Base-by-base conservation (phyloP, 2,113 vertebrate genomes). In the Marcusenius ussheri region DNA sequence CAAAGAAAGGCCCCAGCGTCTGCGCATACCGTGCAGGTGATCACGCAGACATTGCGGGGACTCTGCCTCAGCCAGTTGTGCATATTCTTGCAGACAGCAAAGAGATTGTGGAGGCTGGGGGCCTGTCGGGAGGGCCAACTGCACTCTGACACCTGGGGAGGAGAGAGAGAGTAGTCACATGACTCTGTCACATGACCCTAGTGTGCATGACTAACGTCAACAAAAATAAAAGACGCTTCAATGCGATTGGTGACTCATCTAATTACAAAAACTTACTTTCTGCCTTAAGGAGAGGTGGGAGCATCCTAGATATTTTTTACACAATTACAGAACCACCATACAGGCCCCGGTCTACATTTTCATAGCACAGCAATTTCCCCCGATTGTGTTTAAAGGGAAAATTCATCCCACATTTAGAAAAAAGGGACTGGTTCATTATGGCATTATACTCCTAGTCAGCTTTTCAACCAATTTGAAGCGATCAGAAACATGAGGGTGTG, bases 31-130 rank as follows among this genome's bases (percentile, higher is more conserved):
- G 98, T 98, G 95, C 98, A 99, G 93, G 99, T 98, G 94, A 99
- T 97, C 93, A 99, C 98, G 92, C 98, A 99, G 90, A 99, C 97
- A 9, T 99, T 99, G 96, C 98, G 99, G 94, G 98, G 98, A 93
- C 99, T 99, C 95, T 99, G 98, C 89, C 97, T 97, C 88, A 99
- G 96, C 98, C 98, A 99, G 94, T 99, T 99, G 95, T 99, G 97
- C 98, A 99, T 99, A 94, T 99, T 99, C 95, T 98, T 98, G 94
- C 98, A 99, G 90, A 99, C 98, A 0, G 98, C 98, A 10, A 98
- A 99, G 91, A 99, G 96, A 95, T 99, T 99, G 95, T 99, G 98
- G 93, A 99, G 97, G 91, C 98, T 97, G 83, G 98, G 98, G 0
- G 98, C 98, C 94, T 99, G 98, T 90, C 96, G 95, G 9, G 97